phyloP scores from a whole-genome alignment of 2,888 invertebrate species.

The Spilosoma lubricipeda region DNA sequence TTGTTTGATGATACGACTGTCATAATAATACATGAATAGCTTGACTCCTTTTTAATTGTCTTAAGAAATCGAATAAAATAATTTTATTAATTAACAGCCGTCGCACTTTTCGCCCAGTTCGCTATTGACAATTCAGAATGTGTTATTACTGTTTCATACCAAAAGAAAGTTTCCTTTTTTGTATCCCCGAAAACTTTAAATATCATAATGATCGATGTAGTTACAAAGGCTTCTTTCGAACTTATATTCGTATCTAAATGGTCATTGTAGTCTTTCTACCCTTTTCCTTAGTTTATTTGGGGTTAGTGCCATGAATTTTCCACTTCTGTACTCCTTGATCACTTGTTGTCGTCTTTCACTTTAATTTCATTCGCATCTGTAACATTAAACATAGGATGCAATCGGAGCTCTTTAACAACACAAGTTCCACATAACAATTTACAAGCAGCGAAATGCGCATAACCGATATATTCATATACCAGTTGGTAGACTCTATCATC shows the following conservation, averaged over 20 bases:
- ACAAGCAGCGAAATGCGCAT: neutral
- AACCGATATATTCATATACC: conserved; percentile 29
- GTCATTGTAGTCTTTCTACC: no score
- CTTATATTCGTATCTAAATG: neutral
- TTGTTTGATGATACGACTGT: conserved; percentile 38
- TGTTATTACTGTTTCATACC: neutral
- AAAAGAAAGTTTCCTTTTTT: no score
- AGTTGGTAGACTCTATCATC: conserved; percentile 48
- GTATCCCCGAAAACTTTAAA: no score
- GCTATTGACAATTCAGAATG: neutral
- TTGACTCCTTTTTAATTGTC: neutral
- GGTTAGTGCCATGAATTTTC: neutral
- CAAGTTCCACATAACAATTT: conserved; percentile 25
- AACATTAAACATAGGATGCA: neutral
- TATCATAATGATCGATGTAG: neutral
- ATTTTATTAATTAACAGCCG: neutral
- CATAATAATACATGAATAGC: conserved; percentile 16
- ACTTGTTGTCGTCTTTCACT: neutral
- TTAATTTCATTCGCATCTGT: neutral
- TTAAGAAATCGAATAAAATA: neutral
- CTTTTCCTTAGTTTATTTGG: neutral
- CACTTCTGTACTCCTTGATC: no score
- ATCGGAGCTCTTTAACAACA: neutral
- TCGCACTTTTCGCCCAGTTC: neutral
- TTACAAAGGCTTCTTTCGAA: neutral